These are phyloP conservation scores for Muschampia plurimacula DNA, from an alignment of 2,888 invertebrate genomes.

Conservation along the genomic window DNA sequence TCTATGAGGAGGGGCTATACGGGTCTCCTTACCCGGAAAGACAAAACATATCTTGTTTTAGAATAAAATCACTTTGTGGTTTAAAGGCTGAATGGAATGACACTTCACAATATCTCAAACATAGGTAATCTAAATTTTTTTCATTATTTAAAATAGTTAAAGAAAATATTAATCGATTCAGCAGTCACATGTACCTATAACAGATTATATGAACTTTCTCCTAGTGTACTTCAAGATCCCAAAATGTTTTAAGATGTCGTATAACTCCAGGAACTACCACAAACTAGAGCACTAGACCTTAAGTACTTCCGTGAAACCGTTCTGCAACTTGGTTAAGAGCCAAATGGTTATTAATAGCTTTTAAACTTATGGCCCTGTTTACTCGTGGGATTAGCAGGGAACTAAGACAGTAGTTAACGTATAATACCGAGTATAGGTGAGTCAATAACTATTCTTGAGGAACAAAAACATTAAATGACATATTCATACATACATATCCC, in stretches of 20 bases:
- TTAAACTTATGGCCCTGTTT: constrained; percentile 37
- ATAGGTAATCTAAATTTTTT: no score
- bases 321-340: constrained; percentile 64
- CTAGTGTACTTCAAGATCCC: background rate
- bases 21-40: no score
- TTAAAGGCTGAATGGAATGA: no score
- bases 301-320: constrained; percentile 57
- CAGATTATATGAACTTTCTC: background rate
- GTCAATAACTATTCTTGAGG: no score
- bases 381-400: constrained; percentile 22
- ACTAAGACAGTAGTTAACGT: constrained; percentile 20
- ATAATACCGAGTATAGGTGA: background rate
- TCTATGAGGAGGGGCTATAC: no score
- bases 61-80: no score
- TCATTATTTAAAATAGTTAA: no score
- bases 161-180: no score
- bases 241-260: constrained; percentile 61
- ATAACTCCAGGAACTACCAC: constrained; percentile 57
- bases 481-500: no score
- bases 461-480: no score
- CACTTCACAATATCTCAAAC: no score
- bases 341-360: constrained; percentile 61
- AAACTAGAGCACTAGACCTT: constrained; percentile 56
- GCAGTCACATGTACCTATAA: background rate
- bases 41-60: no score